phyloP scores from a whole-genome alignment of 2,113 vertebrate species.

The Trichechus manatus region DNA sequence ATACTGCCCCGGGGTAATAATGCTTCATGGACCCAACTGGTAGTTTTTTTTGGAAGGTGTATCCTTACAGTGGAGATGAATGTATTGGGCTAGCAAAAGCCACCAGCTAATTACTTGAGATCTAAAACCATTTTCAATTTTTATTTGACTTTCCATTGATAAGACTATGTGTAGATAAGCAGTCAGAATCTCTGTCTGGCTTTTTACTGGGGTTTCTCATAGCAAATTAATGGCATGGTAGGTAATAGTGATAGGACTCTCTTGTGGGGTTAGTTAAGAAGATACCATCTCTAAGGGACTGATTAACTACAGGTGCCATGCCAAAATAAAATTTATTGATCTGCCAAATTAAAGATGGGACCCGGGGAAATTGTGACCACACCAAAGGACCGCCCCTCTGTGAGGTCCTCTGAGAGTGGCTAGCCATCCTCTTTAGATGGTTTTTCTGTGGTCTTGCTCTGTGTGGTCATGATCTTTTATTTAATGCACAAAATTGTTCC shows the following conservation, averaged over 20 bases:
- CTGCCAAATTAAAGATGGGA: neutral
- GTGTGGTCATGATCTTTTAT: neutral
- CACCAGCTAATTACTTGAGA: neutral
- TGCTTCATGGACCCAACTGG: neutral
- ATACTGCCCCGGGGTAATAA: neutral
- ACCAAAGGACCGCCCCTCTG: accelerated
- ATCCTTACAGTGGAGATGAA: neutral
- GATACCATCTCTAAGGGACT: neutral
- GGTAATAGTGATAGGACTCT: neutral
- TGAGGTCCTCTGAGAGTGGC: neutral
- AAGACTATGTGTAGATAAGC: neutral
- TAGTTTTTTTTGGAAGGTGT: neutral
- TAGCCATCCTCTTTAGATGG: too few relatives aligned
- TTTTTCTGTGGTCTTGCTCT: constrained; percentile 1
- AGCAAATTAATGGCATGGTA: neutral
- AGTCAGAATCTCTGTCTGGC: neutral
- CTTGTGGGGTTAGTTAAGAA: neutral
- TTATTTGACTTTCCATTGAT: neutral
- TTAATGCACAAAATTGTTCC: constrained; percentile 34
- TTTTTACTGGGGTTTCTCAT: neutral
- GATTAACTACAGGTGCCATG: neutral
- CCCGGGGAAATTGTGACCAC: neutral
- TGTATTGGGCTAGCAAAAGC: neutral
- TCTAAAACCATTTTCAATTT: neutral
- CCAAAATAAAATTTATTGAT: neutral